Evolutionary conservation across 1,140 invertebrate genomes (phyloP).

Genomic region (Gonioctena quinquepunctata): DNA sequence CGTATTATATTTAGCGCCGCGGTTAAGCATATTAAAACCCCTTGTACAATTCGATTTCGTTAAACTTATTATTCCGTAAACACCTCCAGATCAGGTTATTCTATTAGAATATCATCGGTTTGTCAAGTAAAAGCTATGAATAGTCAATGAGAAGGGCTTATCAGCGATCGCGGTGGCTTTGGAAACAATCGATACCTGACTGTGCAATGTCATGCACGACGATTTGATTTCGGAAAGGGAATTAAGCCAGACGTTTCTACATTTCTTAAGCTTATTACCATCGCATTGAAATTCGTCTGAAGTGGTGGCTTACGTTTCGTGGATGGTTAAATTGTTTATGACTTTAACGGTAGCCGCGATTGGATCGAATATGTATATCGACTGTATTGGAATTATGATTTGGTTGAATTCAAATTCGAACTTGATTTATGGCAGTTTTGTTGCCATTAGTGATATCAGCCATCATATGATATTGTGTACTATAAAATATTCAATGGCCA

Average conservation of each 20-base stretch:
- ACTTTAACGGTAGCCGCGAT: neutral
- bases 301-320: neutral
- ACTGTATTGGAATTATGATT: neutral
- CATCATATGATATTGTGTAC: too few species aligned
- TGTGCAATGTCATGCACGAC: slow-evolving; percentile 37
- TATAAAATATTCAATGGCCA: too few species aligned
- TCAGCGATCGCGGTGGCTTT: slow-evolving; percentile 42
- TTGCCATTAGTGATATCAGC: neutral
- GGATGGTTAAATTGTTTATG: slow-evolving; percentile 13
- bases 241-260: neutral
- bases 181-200: slow-evolving; percentile 40
- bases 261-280: slow-evolving; percentile 16
- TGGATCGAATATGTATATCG: neutral
- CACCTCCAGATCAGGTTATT: slow-evolving; percentile 37
- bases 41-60: slow-evolving; percentile 3
- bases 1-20: too few species aligned
- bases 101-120: slow-evolving; percentile 45
- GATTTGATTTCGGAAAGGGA: slow-evolving; percentile 33
- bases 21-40: too few species aligned
- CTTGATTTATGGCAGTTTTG: too few species aligned
- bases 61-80: slow-evolving; percentile 27
- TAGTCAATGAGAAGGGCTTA: slow-evolving; percentile 44
- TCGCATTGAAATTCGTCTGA: slow-evolving; percentile 4
- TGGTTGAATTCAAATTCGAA: neutral
- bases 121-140: slow-evolving; percentile 48